Evolutionary conservation across 1,140 invertebrate genomes (phyloP).

Genomic region (Anagrus nilaparvatae): DNA sequence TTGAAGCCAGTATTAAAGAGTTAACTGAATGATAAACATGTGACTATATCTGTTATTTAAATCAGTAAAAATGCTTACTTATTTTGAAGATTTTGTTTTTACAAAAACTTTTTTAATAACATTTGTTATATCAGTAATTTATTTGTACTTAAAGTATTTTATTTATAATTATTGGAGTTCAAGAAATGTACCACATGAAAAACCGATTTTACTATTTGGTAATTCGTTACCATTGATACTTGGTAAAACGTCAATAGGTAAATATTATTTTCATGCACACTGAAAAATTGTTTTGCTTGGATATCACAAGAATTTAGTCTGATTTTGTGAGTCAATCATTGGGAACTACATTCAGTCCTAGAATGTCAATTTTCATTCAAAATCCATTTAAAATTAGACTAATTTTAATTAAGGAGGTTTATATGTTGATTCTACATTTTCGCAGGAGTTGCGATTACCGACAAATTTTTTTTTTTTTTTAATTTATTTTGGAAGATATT

Average conservation of each 20-base stretch:
- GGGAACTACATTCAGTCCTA: background rate
- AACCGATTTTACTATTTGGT: slow-evolving; percentile 39
- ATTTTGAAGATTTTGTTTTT: too few relatives aligned
- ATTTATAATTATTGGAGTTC: slow-evolving; percentile 31
- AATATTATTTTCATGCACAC: slow-evolving; percentile 6
- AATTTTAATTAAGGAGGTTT: too few relatives aligned
- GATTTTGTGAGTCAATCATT: background rate
- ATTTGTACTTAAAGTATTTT: slow-evolving; percentile 25
- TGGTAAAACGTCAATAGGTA: slow-evolving; percentile 18
- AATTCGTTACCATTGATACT: slow-evolving; percentile 37
- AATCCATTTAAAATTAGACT: too few relatives aligned
- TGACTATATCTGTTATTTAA: too few relatives aligned
- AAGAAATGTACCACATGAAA: slow-evolving; percentile 23
- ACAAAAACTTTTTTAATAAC: too few relatives aligned
- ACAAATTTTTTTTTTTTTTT: too few relatives aligned
- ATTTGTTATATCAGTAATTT: slow-evolving; percentile 8
- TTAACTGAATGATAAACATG: too few relatives aligned
- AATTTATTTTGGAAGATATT: too few relatives aligned
- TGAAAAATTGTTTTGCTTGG: background rate
- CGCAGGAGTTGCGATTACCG: too few relatives aligned
- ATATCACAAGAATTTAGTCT: background rate
- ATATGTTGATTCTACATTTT: too few relatives aligned
- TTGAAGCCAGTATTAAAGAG: too few relatives aligned
- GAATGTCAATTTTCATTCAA: background rate
- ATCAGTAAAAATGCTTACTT: too few relatives aligned